A percentile compares a stretch with the other conserved stretches of the same genome.
These are phyloP conservation scores for Chionoecetes opilio DNA, from an alignment of 1,140 invertebrate genomes.

Conservation along the genomic window DNA sequence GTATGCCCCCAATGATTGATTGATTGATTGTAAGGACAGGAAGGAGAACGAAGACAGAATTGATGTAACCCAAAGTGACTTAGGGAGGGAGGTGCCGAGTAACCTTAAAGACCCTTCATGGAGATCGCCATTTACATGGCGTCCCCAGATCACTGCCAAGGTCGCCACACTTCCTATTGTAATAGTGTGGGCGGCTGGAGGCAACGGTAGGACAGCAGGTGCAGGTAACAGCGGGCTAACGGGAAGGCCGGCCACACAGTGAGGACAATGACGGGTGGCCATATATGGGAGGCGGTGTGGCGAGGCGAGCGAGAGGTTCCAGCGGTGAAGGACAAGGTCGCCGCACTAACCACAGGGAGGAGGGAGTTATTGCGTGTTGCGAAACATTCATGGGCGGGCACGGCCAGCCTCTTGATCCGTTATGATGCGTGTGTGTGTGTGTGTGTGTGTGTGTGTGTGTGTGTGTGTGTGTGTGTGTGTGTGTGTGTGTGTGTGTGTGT, in stretches of 20 bases:
- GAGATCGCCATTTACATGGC: not conserved
- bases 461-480: too few species aligned
- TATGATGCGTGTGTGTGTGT: too few species aligned
- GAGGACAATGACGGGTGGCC: not conserved
- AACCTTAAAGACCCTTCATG: not conserved
- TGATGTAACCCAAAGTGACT: not conserved
- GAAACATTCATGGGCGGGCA: not conserved
- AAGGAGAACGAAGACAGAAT: not conserved
- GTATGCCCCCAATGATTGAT: too few species aligned
- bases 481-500: too few species aligned
- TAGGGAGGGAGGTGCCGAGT: not conserved
- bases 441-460: not conserved
- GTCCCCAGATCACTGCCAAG: not conserved
- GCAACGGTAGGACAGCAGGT: slow-evolving; percentile 13
- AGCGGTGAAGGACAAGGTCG: slow-evolving; percentile 15
- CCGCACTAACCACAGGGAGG: not conserved
- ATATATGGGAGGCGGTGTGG: not conserved
- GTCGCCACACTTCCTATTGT: not conserved
- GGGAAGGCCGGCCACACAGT: not conserved
- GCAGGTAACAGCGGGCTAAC: slow-evolving; percentile 3
- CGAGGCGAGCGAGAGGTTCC: not conserved
- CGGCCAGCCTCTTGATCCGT: not conserved
- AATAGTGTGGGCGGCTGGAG: not conserved
- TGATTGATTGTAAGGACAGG: too few species aligned
- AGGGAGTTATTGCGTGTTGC: not conserved